Conservation (phyloP, 2,888 invertebrate genomes). For the Balanococcus diminutus region DNA sequence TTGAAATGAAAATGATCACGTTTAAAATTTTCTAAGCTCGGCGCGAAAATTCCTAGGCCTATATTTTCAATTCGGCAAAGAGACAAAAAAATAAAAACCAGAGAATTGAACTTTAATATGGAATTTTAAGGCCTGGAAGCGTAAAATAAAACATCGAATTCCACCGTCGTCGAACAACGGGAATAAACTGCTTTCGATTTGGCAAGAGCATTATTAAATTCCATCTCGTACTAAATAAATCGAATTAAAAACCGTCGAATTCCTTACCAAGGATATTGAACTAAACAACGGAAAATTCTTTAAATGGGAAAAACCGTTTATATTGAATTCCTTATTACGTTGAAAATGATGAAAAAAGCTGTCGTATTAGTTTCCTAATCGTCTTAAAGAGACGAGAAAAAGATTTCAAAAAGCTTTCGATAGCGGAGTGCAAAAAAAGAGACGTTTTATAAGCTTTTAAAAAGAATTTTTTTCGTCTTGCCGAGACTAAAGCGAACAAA, state of each 20-base stretch:
- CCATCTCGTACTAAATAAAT: conserved; percentile 52
- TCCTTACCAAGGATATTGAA: conserved; percentile 38
- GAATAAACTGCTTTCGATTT: conserved; percentile 48
- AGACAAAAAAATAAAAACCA: neutral
- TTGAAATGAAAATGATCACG: neutral
- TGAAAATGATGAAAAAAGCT: conserved; percentile 38
- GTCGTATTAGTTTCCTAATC: conserved; percentile 42
- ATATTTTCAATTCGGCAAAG: neutral
- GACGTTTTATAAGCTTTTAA: conserved; percentile 34
- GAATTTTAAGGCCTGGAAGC: conserved; percentile 39
- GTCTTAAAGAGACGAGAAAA: conserved; percentile 33
- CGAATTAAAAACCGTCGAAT: conserved; percentile 47
- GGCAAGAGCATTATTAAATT: conserved; percentile 52
- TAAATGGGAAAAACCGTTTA: conserved; percentile 37
- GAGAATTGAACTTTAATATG: neutral
- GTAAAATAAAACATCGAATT: conserved; percentile 42
- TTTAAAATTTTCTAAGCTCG: no score
- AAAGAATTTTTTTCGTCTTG: neutral
- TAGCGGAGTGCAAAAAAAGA: neutral
- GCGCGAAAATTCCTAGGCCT: neutral
- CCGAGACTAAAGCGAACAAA: neutral
- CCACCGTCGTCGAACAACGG: neutral
- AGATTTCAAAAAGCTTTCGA: conserved; percentile 31
- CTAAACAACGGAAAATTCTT: conserved; percentile 40
- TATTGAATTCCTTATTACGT: conserved; percentile 40